phyloP scores from a whole-genome alignment of 2,113 vertebrate species.

The Mystacornis crossleyi region DNA sequence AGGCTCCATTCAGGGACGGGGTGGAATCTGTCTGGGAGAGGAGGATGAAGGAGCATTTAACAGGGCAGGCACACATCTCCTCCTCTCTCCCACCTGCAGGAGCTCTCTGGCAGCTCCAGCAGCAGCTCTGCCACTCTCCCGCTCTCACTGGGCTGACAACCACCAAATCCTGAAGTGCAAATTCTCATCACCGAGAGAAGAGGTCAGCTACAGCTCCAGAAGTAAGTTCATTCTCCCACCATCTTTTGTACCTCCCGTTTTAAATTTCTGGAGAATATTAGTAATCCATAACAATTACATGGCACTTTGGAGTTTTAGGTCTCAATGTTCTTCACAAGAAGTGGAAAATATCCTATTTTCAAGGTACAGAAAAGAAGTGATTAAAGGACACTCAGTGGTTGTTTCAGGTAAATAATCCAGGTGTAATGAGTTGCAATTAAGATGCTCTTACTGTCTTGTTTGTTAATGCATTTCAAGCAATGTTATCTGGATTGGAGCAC shows the following conservation, averaged over 20 bases:
- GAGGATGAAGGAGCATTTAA: neutral
- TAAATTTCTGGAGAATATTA: neutral
- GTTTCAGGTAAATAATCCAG: neutral
- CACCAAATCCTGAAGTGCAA: neutral
- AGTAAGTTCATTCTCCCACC: neutral
- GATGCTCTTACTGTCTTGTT: neutral
- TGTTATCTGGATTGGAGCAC: neutral
- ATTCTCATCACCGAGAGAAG: neutral
- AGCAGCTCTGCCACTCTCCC: neutral
- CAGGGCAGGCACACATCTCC: neutral
- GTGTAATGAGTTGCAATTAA: neutral
- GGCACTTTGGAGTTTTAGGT: neutral
- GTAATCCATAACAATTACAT: neutral
- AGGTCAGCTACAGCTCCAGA: neutral
- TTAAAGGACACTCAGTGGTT: neutral
- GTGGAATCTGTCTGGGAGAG: neutral
- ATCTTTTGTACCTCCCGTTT: neutral
- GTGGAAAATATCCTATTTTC: neutral
- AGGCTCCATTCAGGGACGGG: neutral
- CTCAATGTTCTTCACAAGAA: neutral
- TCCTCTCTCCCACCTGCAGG: neutral
- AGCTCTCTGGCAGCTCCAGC: neutral
- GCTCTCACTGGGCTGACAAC: neutral
- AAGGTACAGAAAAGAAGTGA: neutral
- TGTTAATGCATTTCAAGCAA: neutral